Evolutionary conservation across 37 sponge, comb jelly and placozoan species (phyloP).

Genomic region (Hexactinellida sp.): DNA sequence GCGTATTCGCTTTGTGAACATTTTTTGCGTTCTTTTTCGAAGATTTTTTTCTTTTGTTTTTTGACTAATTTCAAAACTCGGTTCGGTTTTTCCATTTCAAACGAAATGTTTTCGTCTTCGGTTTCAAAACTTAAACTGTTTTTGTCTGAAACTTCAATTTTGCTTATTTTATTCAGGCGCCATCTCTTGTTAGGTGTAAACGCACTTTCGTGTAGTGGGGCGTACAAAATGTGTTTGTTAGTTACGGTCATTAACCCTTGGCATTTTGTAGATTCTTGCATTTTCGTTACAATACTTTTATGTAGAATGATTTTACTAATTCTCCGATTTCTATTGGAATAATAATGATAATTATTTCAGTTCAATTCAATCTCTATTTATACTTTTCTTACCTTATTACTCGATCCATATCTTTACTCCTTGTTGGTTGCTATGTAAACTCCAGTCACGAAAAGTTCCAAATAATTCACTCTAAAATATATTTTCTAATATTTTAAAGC

Average conservation of each 20-base stretch:
- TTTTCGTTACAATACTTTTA: constrained; percentile 4
- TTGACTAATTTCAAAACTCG: not conserved
- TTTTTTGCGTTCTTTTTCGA: not conserved
- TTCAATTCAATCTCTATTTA: not conserved
- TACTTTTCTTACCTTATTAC: not conserved
- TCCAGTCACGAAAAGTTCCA: too few relatives aligned
- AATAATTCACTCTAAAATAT: too few relatives aligned
- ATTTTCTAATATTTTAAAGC: too few relatives aligned
- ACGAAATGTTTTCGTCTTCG: not conserved
- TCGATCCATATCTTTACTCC: not conserved
- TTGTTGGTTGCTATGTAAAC: not conserved
- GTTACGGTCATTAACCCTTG: constrained; percentile 5
- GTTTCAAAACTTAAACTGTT: not conserved
- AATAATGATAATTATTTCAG: not conserved
- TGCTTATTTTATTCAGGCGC: not conserved
- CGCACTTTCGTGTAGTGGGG: not conserved
- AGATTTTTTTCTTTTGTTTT: constrained; percentile 5
- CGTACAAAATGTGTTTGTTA: not conserved
- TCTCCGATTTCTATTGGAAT: not conserved
- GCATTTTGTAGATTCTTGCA: not conserved
- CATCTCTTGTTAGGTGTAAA: constrained; percentile 5
- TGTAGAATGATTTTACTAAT: not conserved
- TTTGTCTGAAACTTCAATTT: not conserved
- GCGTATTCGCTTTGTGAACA: not conserved
- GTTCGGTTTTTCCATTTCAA: constrained; percentile 8